A percentile compares a stretch with the other conserved stretches of the same genome.
phyloP scores from a whole-genome alignment of 1,140 invertebrate genomes.

The Drosophila kanapiae region DNA sequence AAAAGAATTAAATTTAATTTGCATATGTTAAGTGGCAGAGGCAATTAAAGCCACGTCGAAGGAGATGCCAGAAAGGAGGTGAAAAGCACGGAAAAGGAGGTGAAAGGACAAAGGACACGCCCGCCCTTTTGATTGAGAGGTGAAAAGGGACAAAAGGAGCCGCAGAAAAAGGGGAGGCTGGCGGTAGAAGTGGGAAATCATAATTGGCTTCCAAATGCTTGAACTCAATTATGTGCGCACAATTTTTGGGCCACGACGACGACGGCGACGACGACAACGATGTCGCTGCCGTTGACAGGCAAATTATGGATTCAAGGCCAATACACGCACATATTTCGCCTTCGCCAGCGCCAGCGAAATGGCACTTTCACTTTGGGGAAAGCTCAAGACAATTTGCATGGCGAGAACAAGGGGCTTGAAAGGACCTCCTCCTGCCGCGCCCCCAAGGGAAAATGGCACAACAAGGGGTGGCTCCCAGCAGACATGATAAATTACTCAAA shows the following conservation, averaged over 20 bases:
- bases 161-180: constrained; percentile 12
- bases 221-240: constrained; percentile 80
- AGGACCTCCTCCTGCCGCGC: constrained; percentile 5
- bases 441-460: constrained; percentile 13
- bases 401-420: constrained; percentile 30
- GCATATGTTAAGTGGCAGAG: constrained; percentile 82
- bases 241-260: constrained; percentile 57
- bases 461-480: constrained; percentile 22
- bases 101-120: constrained; percentile 28
- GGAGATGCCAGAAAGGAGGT: background rate
- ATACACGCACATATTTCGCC: constrained; percentile 38
- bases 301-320: constrained; percentile 83
- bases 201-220: constrained; percentile 84
- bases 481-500: constrained; percentile 78
- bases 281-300: constrained; percentile 73
- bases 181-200: constrained; percentile 71
- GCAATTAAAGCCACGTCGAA: constrained; percentile 66
- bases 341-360: constrained; percentile 42
- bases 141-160: constrained; percentile 42
- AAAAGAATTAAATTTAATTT: constrained; percentile 74
- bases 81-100: constrained; percentile 6
- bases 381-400: constrained; percentile 76
- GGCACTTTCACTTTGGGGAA: constrained; percentile 74
- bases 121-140: constrained; percentile 69
- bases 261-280: constrained; percentile 8